phyloP scores from a whole-genome alignment of 1,140 invertebrate genomes.

The Pseudomyrmex concolor region DNA sequence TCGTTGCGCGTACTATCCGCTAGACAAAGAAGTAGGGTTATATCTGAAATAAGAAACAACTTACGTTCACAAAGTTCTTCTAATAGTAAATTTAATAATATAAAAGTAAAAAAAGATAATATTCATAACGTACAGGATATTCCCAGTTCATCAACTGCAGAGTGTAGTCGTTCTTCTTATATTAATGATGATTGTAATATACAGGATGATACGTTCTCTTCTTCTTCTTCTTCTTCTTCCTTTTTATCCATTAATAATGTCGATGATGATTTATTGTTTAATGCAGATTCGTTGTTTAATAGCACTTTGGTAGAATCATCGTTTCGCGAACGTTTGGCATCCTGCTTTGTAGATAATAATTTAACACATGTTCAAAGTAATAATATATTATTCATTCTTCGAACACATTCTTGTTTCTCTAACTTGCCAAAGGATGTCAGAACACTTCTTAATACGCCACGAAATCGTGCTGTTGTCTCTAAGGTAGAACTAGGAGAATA shows the following conservation, averaged over 20 bases:
- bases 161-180: no score
- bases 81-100: no score
- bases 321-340: background rate
- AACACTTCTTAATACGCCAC: background rate
- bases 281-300: background rate
- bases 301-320: background rate
- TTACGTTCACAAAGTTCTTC: background rate
- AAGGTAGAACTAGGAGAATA: no score
- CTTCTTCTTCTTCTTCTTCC: background rate
- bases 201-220: no score
- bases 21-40: slow-evolving; percentile 12
- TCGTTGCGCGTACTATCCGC: background rate
- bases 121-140: background rate
- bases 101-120: background rate
- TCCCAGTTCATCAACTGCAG: background rate
- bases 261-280: background rate
- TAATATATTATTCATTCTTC: background rate
- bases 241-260: background rate
- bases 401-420: slow-evolving; percentile 9
- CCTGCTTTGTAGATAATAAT: background rate
- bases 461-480: no score
- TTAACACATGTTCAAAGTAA: background rate
- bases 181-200: no score
- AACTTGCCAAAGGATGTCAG: background rate
- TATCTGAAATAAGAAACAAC: background rate